Percentiles rank a stretch among this genome's conserved stretches.
These are phyloP conservation scores for Tachystola acroxantha DNA, from an alignment of 2,888 invertebrate species.

Conservation along the genomic window DNA sequence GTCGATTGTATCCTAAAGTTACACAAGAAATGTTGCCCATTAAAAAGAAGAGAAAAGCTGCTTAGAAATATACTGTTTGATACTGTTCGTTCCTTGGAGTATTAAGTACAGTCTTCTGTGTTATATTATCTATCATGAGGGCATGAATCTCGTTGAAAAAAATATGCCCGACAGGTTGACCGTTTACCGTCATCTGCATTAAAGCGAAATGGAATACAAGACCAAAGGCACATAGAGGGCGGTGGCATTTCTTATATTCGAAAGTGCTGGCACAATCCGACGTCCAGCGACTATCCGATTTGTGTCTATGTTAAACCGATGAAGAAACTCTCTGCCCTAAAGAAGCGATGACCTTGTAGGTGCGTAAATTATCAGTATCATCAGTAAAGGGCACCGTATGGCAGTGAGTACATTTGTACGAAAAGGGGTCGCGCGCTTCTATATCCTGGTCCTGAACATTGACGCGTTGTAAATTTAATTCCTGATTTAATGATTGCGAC, in stretches of 20 bases:
- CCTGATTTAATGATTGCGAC: constrained; percentile 10
- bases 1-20: constrained; percentile 40
- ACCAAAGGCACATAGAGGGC: constrained; percentile 52
- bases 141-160: no score
- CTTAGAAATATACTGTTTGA: no score
- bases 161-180: constrained; percentile 45
- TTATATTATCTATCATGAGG: no score
- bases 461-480: neutral
- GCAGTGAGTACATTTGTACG: constrained; percentile 16
- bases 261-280: constrained; percentile 49
- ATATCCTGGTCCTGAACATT: constrained; percentile 3
- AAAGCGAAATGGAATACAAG: constrained; percentile 65
- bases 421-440: constrained; percentile 7
- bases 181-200: constrained; percentile 58
- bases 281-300: constrained; percentile 45
- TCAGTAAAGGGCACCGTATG: constrained; percentile 16
- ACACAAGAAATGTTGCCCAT: constrained; percentile 51
- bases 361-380: constrained; percentile 31
- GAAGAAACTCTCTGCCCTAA: constrained; percentile 54
- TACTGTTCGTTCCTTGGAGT: constrained; percentile 3
- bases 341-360: constrained; percentile 38
- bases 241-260: constrained; percentile 60
- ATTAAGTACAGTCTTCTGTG: neutral
- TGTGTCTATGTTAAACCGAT: constrained; percentile 44
- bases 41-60: constrained; percentile 45